phyloP scores from a whole-genome alignment of 2,888 invertebrate species.

The Arge pagana region DNA sequence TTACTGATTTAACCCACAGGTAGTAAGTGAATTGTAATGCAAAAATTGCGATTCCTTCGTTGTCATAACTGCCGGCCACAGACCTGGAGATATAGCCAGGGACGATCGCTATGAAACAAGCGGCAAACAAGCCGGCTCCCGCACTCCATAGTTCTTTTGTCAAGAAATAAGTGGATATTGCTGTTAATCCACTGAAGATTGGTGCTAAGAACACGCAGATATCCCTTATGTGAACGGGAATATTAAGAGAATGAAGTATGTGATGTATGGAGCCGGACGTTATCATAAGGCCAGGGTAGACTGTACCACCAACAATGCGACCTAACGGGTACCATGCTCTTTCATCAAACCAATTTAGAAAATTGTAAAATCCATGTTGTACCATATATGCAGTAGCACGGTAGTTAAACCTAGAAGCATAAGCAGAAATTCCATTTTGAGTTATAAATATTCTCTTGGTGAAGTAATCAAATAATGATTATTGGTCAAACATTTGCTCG shows the following conservation, averaged over 20 bases:
- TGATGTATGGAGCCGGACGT: slow-evolving; percentile 98
- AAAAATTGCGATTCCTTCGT: slow-evolving; percentile 99
- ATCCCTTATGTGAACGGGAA: slow-evolving; percentile 97
- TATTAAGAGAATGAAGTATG: slow-evolving; percentile 86
- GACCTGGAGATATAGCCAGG: slow-evolving; percentile 99
- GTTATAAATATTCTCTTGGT: no score
- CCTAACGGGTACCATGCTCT: slow-evolving; percentile 99
- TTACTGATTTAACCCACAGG: slow-evolving; percentile 97
- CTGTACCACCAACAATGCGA: slow-evolving; percentile 98
- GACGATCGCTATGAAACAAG: slow-evolving; percentile 98
- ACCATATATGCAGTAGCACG: slow-evolving; percentile 99
- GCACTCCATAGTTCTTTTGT: slow-evolving; percentile 97
- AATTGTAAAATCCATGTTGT: slow-evolving; percentile 98
- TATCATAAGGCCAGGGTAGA: slow-evolving; percentile 98
- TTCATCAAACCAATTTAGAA: slow-evolving; percentile 99
- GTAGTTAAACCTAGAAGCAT: slow-evolving; percentile 88
- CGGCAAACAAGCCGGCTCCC: slow-evolving; percentile 96
- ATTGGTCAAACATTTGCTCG: no score
- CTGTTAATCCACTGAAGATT: slow-evolving; percentile 96
- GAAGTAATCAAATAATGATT: no score
- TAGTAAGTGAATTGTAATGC: slow-evolving; percentile 98
- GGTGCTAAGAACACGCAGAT: slow-evolving; percentile 99
- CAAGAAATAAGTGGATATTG: slow-evolving; percentile 95
- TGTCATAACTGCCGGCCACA: slow-evolving; percentile 99
- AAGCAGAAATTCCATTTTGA: not conserved